These are phyloP conservation scores for Aphelenchoides avenae DNA, from an alignment of 1,140 invertebrate genomes.

Conservation along the genomic window DNA sequence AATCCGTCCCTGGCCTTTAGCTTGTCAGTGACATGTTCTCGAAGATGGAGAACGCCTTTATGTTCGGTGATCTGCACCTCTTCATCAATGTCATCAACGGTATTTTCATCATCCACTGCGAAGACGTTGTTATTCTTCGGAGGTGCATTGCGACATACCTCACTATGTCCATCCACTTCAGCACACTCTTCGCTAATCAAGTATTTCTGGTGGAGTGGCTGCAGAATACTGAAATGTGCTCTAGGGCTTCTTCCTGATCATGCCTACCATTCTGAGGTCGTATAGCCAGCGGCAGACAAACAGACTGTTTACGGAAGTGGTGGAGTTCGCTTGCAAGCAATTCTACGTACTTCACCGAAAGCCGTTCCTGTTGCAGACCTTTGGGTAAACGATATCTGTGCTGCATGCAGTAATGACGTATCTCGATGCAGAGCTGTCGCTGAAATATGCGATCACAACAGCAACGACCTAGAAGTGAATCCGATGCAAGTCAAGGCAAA, in stretches of 20 bases:
- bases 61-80: conserved; percentile 90
- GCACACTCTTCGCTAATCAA: conserved; percentile 96
- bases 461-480: conserved; percentile 58
- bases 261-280: conserved; percentile 90
- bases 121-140: conserved; percentile 60
- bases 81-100: conserved; percentile 97
- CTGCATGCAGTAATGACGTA: too few species aligned
- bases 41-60: conserved; percentile 96
- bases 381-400: too few species aligned
- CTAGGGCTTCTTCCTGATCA: conserved; percentile 83
- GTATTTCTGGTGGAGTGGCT: conserved; percentile 65
- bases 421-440: too few species aligned
- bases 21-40: conserved; percentile 94
- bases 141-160: conserved; percentile 94
- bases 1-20: conserved; percentile 59
- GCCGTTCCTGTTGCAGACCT: conserved; percentile 90
- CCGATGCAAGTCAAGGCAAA: conserved; percentile 59
- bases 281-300: conserved; percentile 98
- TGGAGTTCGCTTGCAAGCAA: conserved; percentile 95
- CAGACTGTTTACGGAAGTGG: conserved; percentile 79
- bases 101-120: conserved; percentile 73
- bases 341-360: conserved; percentile 97
- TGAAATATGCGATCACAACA: conserved; percentile 75
- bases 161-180: conserved; percentile 94
- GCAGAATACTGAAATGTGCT: conserved; percentile 13